Evolutionary conservation across 2,888 invertebrate species (phyloP).

Genomic region (Sicus ferrugineus): DNA sequence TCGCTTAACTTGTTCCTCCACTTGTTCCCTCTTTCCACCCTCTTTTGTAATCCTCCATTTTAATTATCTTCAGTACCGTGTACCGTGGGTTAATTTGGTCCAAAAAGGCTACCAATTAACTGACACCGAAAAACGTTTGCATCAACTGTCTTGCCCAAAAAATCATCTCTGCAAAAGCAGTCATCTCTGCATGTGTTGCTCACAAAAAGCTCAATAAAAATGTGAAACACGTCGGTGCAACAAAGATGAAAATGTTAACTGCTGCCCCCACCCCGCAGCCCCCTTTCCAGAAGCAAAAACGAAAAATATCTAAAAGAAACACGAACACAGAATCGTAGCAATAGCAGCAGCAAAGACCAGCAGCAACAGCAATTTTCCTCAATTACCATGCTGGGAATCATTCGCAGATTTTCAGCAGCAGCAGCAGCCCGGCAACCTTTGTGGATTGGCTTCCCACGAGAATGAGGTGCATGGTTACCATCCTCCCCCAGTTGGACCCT

Average conservation of each 20-base stretch:
- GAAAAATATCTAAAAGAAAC: slow-evolving; percentile 24
- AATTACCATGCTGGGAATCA: slow-evolving; percentile 51
- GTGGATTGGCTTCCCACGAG: background rate
- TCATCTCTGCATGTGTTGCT: background rate
- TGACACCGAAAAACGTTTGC: background rate
- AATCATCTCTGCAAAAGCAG: background rate
- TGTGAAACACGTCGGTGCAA: slow-evolving; percentile 56
- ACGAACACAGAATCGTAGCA: slow-evolving; percentile 24
- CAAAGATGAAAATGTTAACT: slow-evolving; percentile 27
- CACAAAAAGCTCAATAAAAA: slow-evolving; percentile 51
- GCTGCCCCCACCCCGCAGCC: background rate
- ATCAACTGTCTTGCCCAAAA: background rate
- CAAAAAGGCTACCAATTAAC: slow-evolving; percentile 10
- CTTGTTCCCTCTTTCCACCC: background rate
- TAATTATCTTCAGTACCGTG: background rate
- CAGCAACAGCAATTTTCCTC: slow-evolving; percentile 53
- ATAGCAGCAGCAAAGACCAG: slow-evolving; percentile 41
- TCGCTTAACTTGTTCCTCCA: background rate
- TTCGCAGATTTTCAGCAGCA: slow-evolving; percentile 35
- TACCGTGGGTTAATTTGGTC: background rate
- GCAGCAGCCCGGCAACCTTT: background rate
- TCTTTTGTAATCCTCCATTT: background rate
- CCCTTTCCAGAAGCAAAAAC: background rate
- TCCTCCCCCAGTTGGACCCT: slow-evolving; percentile 46
- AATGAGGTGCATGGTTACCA: background rate